Evolutionary conservation across 2,888 invertebrate genomes (phyloP).

Genomic region (Scrobipalpa atriplicella): DNA sequence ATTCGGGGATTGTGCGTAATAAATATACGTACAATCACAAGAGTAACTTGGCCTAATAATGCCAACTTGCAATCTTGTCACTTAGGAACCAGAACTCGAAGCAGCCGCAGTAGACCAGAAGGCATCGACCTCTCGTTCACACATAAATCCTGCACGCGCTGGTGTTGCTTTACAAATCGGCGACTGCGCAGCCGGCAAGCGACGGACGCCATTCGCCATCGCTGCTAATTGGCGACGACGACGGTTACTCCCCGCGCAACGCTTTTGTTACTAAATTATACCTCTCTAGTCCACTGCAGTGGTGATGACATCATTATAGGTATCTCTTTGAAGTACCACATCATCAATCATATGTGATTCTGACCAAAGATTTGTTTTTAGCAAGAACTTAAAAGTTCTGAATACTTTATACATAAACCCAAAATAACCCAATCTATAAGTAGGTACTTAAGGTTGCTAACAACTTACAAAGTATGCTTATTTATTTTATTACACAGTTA

Average conservation of each 20-base stretch:
- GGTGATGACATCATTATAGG: constrained; percentile 14
- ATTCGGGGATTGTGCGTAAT: too few species aligned
- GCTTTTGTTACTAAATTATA: constrained; percentile 37
- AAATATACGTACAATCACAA: too few species aligned
- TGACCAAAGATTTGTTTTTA: neutral
- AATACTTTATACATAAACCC: neutral
- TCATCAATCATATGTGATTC: constrained; percentile 11
- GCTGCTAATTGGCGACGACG: constrained; percentile 79
- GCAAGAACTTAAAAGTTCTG: neutral
- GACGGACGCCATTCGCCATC: constrained; percentile 65
- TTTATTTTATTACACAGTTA: too few species aligned
- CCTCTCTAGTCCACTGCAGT: neutral
- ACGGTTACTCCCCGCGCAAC: constrained; percentile 65
- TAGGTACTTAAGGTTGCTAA: too few species aligned
- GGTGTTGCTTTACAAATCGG: constrained; percentile 63
- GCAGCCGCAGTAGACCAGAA: constrained; percentile 31
- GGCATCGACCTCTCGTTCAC: constrained; percentile 68
- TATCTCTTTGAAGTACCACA: constrained; percentile 3
- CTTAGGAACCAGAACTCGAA: neutral
- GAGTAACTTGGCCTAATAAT: too few species aligned
- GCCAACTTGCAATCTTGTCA: neutral
- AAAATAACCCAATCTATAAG: too few species aligned
- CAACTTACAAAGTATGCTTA: too few species aligned
- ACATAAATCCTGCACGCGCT: constrained; percentile 63
- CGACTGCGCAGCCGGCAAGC: constrained; percentile 40